phyloP scores from a whole-genome alignment of 2,797 vertebrate genomes.

The Champsocephalus esox region DNA sequence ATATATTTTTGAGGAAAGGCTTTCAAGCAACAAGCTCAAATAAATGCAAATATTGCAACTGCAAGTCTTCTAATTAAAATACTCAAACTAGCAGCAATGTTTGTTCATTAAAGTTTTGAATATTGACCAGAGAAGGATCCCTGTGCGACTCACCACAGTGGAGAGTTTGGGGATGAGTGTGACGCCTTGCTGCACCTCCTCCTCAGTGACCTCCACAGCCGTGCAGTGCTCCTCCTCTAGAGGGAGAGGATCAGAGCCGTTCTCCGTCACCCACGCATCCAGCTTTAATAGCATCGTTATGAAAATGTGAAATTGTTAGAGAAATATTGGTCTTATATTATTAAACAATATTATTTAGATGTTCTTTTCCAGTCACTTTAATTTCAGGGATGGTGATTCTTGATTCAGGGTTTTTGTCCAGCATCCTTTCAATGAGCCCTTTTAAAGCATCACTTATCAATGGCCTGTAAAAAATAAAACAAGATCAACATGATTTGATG shows the following conservation, averaged over 20 bases:
- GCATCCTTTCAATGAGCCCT: constrained; percentile 90
- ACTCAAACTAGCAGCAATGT: background rate
- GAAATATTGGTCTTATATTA: background rate
- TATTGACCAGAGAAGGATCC: background rate
- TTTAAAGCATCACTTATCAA: constrained; percentile 85
- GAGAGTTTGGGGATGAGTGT: constrained; percentile 94
- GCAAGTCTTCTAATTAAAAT: background rate
- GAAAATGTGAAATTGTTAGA: background rate
- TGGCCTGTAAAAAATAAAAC: constrained; percentile 77
- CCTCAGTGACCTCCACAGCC: constrained; percentile 93
- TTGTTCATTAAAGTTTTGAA: background rate
- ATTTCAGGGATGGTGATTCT: constrained; percentile 93
- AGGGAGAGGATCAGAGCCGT: constrained; percentile 86
- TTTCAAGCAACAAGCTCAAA: background rate
- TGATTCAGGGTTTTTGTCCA: constrained; percentile 92
- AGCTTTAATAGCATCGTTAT: constrained; percentile 73
- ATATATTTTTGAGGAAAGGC: background rate
- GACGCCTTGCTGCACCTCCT: constrained; percentile 95
- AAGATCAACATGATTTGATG: no score
- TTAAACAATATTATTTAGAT: background rate
- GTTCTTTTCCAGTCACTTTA: constrained; percentile 84
- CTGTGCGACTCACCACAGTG: constrained; percentile 86
- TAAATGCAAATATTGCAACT: background rate
- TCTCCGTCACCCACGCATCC: constrained; percentile 91
- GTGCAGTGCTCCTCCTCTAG: constrained; percentile 96